Base-by-base conservation (phyloP, 2,797 vertebrate genomes). In the Eupleurogrammus muticus region DNA sequence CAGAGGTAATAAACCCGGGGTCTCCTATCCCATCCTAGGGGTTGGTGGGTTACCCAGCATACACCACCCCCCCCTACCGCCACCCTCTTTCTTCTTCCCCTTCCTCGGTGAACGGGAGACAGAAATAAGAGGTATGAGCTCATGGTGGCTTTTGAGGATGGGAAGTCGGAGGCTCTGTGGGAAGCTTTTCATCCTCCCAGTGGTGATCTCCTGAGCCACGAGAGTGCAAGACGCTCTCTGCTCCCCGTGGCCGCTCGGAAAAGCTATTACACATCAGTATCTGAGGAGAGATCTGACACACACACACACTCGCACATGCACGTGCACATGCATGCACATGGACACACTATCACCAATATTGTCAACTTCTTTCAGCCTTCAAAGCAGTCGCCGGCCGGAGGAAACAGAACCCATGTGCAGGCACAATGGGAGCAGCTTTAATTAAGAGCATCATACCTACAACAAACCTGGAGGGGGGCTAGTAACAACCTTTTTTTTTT, bases 121-220 rank as follows among this genome's bases (percentile, higher is more conserved):
- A 95, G 94, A 95, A 92, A 94, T 95, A 94, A 95, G 95, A 95
- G 94, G 92, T 95, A 97, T 97, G 95, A 97, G 96, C 96, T 97
- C 95, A 97, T 96, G 95, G 96, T 96, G 95, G 93, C 95, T 95
- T 96, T 95, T 95, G 94, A 95, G 94, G 94, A 94, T 89, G 90
- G 94, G 95, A 96, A 96, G 96, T 96, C 95, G 92, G 94, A 90
- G 92, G 91, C 97, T 94, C 97, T 95, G 96, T 95, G 94, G 96
- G 97, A 96, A 94, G 94, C 96, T 96, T 97, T 98, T 99, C 97
- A 98, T 97, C 96, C 94, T 96, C 96, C 92, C 97, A 98, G 96
- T 95, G 95, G 96, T 96, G 94, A 94, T 94, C 95, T 95, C 94
- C 95, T 90, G 95, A 91, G 95, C 96, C 93, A 96, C 96, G 95